Evolutionary conservation across 2,888 invertebrate species (phyloP), one percentile per base, ranked within the genome.

Genomic region (Drosophila anceps): DNA sequence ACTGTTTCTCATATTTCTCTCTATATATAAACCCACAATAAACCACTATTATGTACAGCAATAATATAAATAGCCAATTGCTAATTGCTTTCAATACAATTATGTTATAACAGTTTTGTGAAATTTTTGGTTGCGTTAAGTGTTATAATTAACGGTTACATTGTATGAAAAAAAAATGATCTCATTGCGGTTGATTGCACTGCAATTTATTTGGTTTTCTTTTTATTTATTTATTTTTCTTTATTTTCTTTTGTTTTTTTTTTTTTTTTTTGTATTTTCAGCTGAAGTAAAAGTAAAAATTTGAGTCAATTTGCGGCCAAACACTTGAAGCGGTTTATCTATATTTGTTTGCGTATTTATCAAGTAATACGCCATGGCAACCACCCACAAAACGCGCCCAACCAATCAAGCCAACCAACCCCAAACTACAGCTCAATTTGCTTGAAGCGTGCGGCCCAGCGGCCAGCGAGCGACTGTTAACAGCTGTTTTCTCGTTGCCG

Each of bases 301-400:
- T 79, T 41, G 59, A 87, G 67, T 87, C 88, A 72, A 84, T 89
- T 84, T 84, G 90, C 73, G 82, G 72, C 70, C 70, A 68, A 73
- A 72, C 88, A 89, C 88, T 84, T 81, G 84, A 81, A 76, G 75
- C 72, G 75, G 82, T 86, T 85, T 88, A 77, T 83, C 88, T 83
- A 65, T 83, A 65, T 75, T 79, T 84, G 87, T 59, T 75, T 84
- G 87, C 65, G 71, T 89, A 81, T 84, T 81, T 88, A 86, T 83
- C 70, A 78, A 73, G 75, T 72, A 73, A 66, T 72, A 66, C 67
- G 82, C 84, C 89, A 86, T 88, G 83, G 87, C 84, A 88, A 85
- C 83, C 77, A 80, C 66, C 64, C 67, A 62, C 54, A 50, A 39
- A 44, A 41, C 20, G 57, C 41, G 63, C 60, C 58, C 62, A 41